Evolutionary conservation across 1,140 invertebrate genomes (phyloP), one percentile per base, ranked within the genome.

Genomic region (Homarus americanus): DNA sequence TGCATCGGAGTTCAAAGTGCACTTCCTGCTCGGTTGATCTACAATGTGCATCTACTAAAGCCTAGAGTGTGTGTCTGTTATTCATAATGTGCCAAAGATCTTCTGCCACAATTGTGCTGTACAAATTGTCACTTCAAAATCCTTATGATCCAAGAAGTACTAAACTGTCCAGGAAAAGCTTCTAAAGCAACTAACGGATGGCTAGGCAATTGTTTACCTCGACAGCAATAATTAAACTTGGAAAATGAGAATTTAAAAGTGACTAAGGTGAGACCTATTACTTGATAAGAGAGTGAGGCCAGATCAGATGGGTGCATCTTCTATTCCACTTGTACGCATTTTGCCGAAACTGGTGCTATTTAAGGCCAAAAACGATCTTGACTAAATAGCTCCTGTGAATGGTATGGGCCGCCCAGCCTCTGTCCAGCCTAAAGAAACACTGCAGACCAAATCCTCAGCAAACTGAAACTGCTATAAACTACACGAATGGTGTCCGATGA

Each of bases 71-170:
- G 78, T 90, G 87, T 90, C 72, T 90, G 87, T 90, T 90, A 90
- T 90, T 90, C 69, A 89, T 79, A 90, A 53, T 90, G 87, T 90
- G 80, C 87, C 78, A 90, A 76, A 90, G 80, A 88, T 90, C 87
- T 90, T 90, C 87, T 90, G 87, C 87, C 87, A 90, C 87, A 90
- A 90, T 90, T 90, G 87, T 90, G 87, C 87, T 90, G 87, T 90
- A 90, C 87, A 90, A 82, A 32, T 58, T 66, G 87, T 83, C 87
- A 83, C 87, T 90, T 90, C 80, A 83, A 82, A 75, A 82, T 72
- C 79, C 87, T 90, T 82, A 83, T 83, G 63, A 40, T 82, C 87
- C 87, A 83, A 90, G 87, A n/a, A 69, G n/a, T 32, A 76, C 75
- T 58, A 12, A 89, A 49, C 80, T 83, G 69, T 83, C 49, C 40